Percentiles rank a stretch among this genome's conserved stretches.
Conservation (phyloP, 2,113 vertebrate genomes). For the Gobius niger region DNA sequence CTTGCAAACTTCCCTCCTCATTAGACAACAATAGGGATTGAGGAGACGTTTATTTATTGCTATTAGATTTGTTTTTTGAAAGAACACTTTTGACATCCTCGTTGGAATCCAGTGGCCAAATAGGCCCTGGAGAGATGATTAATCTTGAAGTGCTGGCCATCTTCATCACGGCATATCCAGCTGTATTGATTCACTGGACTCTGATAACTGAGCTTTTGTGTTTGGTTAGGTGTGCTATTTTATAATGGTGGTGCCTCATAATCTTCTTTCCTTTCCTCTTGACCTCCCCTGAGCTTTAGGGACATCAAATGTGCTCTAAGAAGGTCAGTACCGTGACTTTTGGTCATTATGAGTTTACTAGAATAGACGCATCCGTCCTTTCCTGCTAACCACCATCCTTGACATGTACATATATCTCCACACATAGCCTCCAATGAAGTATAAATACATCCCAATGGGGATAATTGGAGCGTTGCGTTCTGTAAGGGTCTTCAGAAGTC, state of each 20-base stretch:
- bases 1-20: not conserved
- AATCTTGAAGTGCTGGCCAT: no score
- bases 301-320: constrained; percentile 1
- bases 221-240: not conserved
- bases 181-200: no score
- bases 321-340: constrained; percentile 5
- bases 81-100: no score
- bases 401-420: constrained; percentile 16
- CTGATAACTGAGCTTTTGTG: no score
- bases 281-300: constrained; percentile 9
- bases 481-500: constrained; percentile 38
- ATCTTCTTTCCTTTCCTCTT: not conserved
- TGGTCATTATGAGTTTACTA: constrained; percentile 1
- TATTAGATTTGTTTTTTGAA: no score
- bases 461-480: constrained; percentile 45
- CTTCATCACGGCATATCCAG: no score
- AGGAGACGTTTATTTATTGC: not conserved
- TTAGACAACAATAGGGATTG: not conserved
- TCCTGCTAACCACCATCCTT: constrained; percentile 17
- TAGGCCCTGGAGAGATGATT: no score
- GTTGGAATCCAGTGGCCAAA: no score
- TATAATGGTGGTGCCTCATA: not conserved
- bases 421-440: constrained; percentile 28
- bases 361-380: constrained; percentile 7
- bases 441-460: constrained; percentile 29